Percentiles rank a stretch among this genome's conserved stretches.
Conservation (phyloP, 2,797 vertebrate genomes). For the Catamblyrhynchus diadema region DNA sequence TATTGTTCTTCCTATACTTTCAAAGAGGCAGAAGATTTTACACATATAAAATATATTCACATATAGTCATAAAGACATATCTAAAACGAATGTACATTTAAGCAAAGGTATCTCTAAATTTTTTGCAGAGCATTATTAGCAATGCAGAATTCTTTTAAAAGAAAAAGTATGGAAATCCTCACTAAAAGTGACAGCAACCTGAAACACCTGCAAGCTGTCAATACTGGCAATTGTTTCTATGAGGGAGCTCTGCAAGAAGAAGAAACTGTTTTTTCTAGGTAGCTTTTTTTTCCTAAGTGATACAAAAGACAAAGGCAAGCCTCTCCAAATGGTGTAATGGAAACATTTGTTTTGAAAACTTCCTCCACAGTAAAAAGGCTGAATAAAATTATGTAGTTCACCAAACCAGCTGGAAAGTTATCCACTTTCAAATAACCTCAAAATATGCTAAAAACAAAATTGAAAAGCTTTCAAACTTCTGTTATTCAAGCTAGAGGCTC, state of each 20-base stretch:
- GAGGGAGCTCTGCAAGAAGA: background rate
- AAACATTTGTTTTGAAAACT: background rate
- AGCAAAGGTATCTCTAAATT: background rate
- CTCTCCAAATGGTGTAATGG: background rate
- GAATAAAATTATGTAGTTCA: background rate
- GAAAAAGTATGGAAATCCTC: background rate
- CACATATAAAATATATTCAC: background rate
- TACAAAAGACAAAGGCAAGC: slow-evolving; percentile 20
- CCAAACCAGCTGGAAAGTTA: background rate
- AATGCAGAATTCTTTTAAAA: background rate
- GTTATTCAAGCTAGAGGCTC: background rate
- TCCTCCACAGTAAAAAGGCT: background rate
- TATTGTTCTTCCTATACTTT: slow-evolving; percentile 37
- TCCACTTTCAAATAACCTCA: background rate
- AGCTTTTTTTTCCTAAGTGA: background rate
- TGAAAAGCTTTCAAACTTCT: background rate
- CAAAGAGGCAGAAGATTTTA: background rate
- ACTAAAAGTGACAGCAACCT: background rate
- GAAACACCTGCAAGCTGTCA: background rate
- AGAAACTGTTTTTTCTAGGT: background rate
- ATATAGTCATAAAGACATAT: background rate
- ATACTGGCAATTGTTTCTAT: slow-evolving; percentile 5
- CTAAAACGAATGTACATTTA: background rate
- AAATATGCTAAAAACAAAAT: background rate
- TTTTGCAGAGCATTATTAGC: background rate